These are phyloP conservation scores for Amphipoea oculea DNA, from an alignment of 2,888 invertebrate genomes.

Conservation along the genomic window DNA sequence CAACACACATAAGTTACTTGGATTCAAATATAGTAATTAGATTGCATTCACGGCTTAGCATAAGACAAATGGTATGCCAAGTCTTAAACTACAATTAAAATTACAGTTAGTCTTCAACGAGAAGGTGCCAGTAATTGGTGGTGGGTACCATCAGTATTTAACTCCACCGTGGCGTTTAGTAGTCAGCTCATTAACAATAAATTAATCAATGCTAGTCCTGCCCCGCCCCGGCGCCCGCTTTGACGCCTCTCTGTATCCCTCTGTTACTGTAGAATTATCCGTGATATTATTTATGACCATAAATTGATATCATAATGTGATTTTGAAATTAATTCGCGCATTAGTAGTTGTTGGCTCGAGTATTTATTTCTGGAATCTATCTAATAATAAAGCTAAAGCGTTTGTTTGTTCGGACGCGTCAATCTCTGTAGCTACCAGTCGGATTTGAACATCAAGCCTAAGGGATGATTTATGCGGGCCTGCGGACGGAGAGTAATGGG, in stretches of 20 bases:
- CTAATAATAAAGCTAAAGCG: not conserved
- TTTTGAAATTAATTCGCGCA: slow-evolving; percentile 33
- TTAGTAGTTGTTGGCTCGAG: slow-evolving; percentile 6
- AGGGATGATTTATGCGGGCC: too few species aligned
- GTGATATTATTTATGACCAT: slow-evolving; percentile 61
- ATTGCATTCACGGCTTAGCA: not conserved
- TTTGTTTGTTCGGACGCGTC: not conserved
- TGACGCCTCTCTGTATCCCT: slow-evolving; percentile 62
- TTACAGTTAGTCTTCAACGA: slow-evolving; percentile 56
- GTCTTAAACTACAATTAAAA: slow-evolving; percentile 58
- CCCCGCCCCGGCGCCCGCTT: slow-evolving; percentile 64
- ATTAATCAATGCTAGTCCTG: slow-evolving; percentile 77
- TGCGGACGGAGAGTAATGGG: too few species aligned
- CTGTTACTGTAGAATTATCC: slow-evolving; percentile 59
- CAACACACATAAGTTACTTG: not conserved
- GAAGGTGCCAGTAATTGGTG: slow-evolving; percentile 47
- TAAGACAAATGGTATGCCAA: slow-evolving; percentile 44
- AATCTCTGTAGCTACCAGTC: not conserved
- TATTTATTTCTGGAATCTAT: slow-evolving; percentile 1
- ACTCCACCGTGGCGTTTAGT: slow-evolving; percentile 75
- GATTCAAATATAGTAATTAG: not conserved
- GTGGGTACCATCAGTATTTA: slow-evolving; percentile 36
- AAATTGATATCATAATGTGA: slow-evolving; percentile 62
- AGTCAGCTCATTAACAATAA: slow-evolving; percentile 84
- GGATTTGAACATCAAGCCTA: not conserved